These are phyloP conservation scores for Malurus splendens DNA, from an alignment of 2,797 vertebrate species.

Conservation along the genomic window DNA sequence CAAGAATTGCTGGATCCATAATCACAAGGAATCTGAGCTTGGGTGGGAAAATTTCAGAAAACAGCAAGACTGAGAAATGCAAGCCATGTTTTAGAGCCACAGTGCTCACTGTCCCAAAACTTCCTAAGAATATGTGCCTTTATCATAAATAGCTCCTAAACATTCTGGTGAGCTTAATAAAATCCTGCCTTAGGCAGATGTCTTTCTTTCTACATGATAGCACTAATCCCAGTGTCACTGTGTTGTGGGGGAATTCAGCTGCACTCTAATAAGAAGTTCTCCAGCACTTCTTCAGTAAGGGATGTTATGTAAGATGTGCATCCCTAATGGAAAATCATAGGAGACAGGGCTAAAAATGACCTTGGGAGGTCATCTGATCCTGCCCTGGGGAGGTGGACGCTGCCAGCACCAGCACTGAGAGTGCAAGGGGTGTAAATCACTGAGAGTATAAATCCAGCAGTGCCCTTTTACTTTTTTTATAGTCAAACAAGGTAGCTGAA, in stretches of 20 bases:
- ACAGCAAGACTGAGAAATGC: neutral
- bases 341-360: constrained; percentile 21
- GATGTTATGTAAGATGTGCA: constrained; percentile 14
- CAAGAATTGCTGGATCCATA: neutral
- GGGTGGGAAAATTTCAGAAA: neutral
- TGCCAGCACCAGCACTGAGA: neutral
- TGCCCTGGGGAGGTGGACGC: neutral
- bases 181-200: neutral
- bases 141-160: neutral
- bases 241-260: rapidly evolving
- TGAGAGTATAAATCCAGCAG: neutral
- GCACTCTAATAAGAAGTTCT: neutral
- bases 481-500: neutral
- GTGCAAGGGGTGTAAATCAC: neutral
- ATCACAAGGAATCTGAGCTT: neutral
- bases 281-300: neutral
- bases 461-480: too few relatives aligned
- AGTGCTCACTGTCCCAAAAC: neutral
- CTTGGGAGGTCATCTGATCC: neutral
- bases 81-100: neutral
- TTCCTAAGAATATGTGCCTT: neutral
- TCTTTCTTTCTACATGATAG: neutral
- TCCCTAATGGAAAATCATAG: neutral
- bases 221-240: neutral
- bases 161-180: neutral